Percentiles rank a stretch among this genome's conserved stretches.
phyloP scores from a whole-genome alignment of 2,797 vertebrate genomes.

The Coendou prehensilis region DNA sequence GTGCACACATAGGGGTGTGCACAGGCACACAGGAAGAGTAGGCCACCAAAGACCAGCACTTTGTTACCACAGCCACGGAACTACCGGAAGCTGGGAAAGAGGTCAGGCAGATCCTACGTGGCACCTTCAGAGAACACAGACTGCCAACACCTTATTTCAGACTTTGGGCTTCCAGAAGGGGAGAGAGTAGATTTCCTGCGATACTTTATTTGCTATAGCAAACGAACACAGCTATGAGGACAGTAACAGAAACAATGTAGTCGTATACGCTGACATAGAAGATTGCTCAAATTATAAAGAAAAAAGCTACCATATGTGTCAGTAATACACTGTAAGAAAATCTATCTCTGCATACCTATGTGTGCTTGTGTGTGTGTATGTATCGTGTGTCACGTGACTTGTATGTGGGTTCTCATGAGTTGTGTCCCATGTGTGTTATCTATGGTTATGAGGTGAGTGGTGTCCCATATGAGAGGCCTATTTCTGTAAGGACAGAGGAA shows the following conservation, averaged over 20 bases:
- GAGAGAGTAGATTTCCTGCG: fast-evolving
- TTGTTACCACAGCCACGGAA: background rate
- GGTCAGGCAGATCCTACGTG: background rate
- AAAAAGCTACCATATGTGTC: background rate
- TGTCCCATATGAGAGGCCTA: background rate
- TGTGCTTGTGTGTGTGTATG: background rate
- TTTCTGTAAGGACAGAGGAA: background rate
- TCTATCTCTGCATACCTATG: no score
- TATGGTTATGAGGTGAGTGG: background rate
- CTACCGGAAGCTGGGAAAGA: background rate
- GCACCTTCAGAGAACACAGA: background rate
- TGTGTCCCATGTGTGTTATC: background rate
- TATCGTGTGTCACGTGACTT: background rate
- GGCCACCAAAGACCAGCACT: fast-evolving
- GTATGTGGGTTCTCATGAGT: background rate
- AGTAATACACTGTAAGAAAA: background rate
- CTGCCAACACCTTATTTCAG: no score
- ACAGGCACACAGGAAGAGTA: background rate
- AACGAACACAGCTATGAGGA: background rate
- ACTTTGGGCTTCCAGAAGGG: fast-evolving
- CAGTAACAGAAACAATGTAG: background rate
- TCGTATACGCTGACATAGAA: background rate
- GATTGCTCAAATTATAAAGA: background rate
- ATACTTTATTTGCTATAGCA: background rate
- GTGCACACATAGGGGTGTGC: no score